These are phyloP conservation scores for Spodoptera exigua DNA, from an alignment of 2,888 invertebrate species.

Conservation along the genomic window DNA sequence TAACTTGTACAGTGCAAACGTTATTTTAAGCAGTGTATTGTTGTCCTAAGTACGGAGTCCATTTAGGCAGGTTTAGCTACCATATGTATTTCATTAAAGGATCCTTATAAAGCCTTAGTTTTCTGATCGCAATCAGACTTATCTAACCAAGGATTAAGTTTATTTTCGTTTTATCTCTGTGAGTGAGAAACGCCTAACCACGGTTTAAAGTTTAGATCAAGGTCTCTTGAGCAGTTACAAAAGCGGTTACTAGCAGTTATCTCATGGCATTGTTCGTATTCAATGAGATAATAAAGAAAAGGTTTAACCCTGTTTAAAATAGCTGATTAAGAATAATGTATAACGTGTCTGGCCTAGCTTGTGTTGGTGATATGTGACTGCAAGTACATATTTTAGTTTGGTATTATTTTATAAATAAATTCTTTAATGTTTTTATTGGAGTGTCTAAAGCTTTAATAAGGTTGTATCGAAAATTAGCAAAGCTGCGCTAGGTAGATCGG, in stretches of 20 bases:
- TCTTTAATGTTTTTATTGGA: no score
- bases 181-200: constrained; percentile 27
- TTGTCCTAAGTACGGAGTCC: constrained; percentile 1
- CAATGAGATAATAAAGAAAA: constrained; percentile 38
- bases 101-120: constrained; percentile 28
- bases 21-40: neutral
- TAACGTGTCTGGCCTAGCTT: neutral
- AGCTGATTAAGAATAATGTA: constrained; percentile 28
- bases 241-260: constrained; percentile 41
- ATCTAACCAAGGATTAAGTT: constrained; percentile 24
- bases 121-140: constrained; percentile 47
- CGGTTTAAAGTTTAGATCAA: constrained; percentile 53
- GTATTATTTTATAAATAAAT: neutral
- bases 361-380: neutral
- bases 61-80: neutral
- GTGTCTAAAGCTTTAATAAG: no score
- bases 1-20: neutral
- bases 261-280: constrained; percentile 39
- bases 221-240: constrained; percentile 49
- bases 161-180: constrained; percentile 30
- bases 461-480: no score
- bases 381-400: neutral
- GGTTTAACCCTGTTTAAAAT: constrained; percentile 13
- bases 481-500: no score
- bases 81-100: constrained; percentile 39